A percentile compares a stretch with the other conserved stretches of the same genome.
phyloP scores from a whole-genome alignment of 92 coral and sea anemone genomes.

The Diadumene lineata region DNA sequence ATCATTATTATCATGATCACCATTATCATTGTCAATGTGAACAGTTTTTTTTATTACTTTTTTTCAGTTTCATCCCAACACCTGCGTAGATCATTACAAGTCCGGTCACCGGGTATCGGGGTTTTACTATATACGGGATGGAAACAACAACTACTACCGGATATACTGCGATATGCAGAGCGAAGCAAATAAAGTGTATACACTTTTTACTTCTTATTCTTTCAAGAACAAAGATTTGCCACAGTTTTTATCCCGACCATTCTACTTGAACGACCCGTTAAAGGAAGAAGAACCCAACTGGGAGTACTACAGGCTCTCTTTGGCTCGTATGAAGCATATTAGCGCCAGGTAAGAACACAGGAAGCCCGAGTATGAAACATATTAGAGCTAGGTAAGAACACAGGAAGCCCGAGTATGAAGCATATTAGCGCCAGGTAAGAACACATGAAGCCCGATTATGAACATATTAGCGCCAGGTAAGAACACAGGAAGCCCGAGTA shows the following conservation, averaged over 20 bases:
- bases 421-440: no score
- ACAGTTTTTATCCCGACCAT: not conserved
- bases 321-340: conserved; percentile 36
- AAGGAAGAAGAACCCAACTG: conserved; percentile 45
- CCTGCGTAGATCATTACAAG: conserved; percentile 48
- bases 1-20: not conserved
- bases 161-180: conserved; percentile 46
- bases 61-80: conserved; percentile 30
- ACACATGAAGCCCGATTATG: no score
- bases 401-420: not conserved
- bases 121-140: conserved; percentile 16
- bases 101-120: conserved; percentile 38
- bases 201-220: conserved; percentile 46
- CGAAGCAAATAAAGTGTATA: conserved; percentile 43
- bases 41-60: no score
- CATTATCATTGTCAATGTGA: not conserved
- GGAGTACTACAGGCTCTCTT: conserved; percentile 45
- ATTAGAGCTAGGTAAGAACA: no score
- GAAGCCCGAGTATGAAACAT: not conserved
- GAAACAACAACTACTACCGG: conserved; percentile 9
- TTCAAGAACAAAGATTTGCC: conserved; percentile 10
- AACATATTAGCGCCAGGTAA: no score
- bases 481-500: no score
- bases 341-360: not conserved
- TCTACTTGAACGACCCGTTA: conserved; percentile 25